A percentile compares a stretch with the other conserved stretches of the same genome.
These are phyloP conservation scores for Lepus americanus DNA, from an alignment of 2,113 vertebrate species.

Conservation along the genomic window DNA sequence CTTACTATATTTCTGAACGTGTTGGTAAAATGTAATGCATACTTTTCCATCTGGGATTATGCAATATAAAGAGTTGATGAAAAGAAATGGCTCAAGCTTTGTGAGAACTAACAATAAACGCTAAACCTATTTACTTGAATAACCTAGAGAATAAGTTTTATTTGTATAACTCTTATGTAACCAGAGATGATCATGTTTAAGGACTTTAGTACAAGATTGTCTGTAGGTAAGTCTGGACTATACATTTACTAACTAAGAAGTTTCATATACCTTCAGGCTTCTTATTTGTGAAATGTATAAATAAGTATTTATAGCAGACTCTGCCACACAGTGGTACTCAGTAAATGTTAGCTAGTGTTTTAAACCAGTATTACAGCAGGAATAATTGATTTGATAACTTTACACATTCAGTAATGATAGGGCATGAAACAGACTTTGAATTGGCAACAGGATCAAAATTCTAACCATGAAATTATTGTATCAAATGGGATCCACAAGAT, in stretches of 20 bases:
- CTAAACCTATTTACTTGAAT: constrained; percentile 33
- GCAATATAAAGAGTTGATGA: background rate
- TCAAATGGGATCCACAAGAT: background rate
- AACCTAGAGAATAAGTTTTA: background rate
- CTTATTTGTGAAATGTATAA: constrained; percentile 5
- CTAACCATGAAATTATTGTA: background rate
- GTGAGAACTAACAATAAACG: constrained; percentile 13
- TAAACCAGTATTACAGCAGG: background rate
- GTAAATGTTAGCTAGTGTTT: background rate
- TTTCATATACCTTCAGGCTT: background rate
- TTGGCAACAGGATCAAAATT: background rate
- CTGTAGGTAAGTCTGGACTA: background rate
- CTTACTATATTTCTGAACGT: constrained; percentile 45
- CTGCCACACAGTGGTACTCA: background rate
- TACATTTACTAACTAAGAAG: background rate
- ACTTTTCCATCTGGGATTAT: constrained; percentile 42
- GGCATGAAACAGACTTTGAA: background rate
- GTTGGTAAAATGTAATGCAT: background rate
- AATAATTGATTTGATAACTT: background rate
- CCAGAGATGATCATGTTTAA: background rate
- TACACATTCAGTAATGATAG: background rate
- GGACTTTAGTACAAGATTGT: background rate
- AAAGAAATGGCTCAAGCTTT: constrained; percentile 46
- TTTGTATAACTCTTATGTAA: background rate
- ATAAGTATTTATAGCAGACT: background rate